These are phyloP conservation scores for Leptopilina drosophilae DNA, from an alignment of 2,888 invertebrate genomes.

Conservation along the genomic window DNA sequence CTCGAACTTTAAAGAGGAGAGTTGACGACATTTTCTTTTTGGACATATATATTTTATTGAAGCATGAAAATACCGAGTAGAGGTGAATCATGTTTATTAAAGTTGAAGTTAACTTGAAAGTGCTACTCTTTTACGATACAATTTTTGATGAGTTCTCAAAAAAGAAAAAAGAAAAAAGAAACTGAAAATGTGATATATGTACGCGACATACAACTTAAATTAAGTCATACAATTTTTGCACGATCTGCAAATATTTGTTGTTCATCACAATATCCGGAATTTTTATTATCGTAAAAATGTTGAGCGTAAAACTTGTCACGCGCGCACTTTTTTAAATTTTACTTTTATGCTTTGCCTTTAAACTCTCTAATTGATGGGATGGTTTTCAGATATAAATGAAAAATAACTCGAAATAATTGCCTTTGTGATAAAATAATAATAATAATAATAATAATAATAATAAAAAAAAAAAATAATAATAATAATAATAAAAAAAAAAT, in stretches of 20 bases:
- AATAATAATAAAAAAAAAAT: no score
- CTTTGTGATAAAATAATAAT: constrained; percentile 36
- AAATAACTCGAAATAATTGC: no score
- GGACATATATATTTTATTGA: constrained; percentile 5
- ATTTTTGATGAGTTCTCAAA: constrained; percentile 26
- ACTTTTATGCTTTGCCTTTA: no score
- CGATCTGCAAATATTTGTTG: neutral
- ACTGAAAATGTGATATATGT: constrained; percentile 8
- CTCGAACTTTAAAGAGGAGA: neutral
- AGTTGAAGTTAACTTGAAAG: constrained; percentile 23
- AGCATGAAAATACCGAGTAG: neutral
- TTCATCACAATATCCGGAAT: neutral
- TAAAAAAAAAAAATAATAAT: no score
- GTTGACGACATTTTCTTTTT: constrained; percentile 2
- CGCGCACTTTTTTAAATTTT: no score
- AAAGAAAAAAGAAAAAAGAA: neutral
- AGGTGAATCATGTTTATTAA: constrained; percentile 33
- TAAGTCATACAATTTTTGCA: neutral
- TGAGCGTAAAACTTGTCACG: no score
- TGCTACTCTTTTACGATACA: constrained; percentile 19
- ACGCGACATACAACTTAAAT: neutral
- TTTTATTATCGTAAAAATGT: neutral
- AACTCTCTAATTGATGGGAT: no score
- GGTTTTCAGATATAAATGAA: no score
- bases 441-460: no score